These are phyloP conservation scores for Lysandra coridon DNA, from an alignment of 2,888 invertebrate species.

Conservation along the genomic window DNA sequence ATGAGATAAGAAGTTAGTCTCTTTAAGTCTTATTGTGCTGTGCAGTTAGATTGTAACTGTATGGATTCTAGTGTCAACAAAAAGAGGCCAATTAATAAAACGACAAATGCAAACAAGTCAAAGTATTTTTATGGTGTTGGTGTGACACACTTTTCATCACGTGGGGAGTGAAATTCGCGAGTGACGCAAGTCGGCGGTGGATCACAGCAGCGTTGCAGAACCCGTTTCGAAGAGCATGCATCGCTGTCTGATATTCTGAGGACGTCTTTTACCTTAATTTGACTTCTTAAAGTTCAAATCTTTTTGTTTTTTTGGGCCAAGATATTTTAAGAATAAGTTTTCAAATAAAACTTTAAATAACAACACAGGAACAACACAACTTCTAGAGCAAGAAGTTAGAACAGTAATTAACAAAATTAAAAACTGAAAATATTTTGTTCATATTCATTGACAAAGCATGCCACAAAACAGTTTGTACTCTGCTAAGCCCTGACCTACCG, in stretches of 20 bases:
- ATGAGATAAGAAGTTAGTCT: no score
- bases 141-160: slow-evolving; percentile 4
- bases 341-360: neutral
- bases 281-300: neutral
- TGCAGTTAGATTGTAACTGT: neutral
- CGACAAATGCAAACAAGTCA: neutral
- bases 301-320: neutral
- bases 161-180: neutral
- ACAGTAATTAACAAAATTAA: no score
- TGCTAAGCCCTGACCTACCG: neutral
- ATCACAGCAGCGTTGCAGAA: neutral
- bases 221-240: neutral
- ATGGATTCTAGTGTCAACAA: neutral
- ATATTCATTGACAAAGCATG: no score
- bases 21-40: no score
- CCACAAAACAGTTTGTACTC: neutral
- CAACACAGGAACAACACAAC: neutral
- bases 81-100: neutral
- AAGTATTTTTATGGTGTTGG: neutral
- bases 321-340: neutral
- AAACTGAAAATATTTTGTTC: no score
- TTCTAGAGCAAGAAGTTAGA: no score
- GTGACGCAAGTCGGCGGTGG: neutral
- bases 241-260: neutral
- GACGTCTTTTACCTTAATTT: neutral